Conservation (phyloP, 2,888 invertebrate genomes). For the Antheraea yamamai region DNA sequence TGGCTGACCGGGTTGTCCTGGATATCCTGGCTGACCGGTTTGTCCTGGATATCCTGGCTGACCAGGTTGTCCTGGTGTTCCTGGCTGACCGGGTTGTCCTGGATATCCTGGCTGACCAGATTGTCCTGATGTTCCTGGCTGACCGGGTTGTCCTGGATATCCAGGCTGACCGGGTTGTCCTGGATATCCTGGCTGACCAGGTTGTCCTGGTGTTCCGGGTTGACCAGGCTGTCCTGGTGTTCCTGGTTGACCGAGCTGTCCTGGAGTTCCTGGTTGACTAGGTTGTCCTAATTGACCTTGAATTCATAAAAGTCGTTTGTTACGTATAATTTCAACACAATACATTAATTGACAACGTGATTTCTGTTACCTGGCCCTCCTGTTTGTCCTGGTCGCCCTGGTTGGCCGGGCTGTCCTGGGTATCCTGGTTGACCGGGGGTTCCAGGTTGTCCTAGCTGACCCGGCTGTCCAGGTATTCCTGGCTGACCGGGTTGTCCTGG, state of each 20-base stretch:
- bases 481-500: conserved; percentile 37
- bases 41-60: too few species aligned
- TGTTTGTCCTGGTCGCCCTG: conserved; percentile 49
- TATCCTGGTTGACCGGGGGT: conserved; percentile 44
- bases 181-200: conserved; percentile 27
- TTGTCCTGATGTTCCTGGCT: conserved; percentile 27
- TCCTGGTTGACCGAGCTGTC: conserved; percentile 31
- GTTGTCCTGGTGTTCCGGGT: conserved; percentile 29
- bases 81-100: conserved; percentile 30
- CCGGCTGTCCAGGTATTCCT: conserved; percentile 24
- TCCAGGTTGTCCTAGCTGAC: conserved; percentile 31
- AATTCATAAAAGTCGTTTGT: background rate
- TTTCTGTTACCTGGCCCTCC: conserved; percentile 26
- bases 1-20: too few species aligned
- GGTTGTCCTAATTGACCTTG: conserved; percentile 33
- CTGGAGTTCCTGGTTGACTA: conserved; percentile 29
- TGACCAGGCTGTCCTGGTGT: conserved; percentile 32
- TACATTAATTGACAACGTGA: background rate
- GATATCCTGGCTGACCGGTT: too few species aligned
- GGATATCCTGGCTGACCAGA: conserved; percentile 45
- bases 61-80: too few species aligned
- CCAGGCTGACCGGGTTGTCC: conserved; percentile 46
- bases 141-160: conserved; percentile 37
- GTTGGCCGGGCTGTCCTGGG: conserved; percentile 42
- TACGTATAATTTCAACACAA: too few species aligned